Base-by-base conservation (phyloP, 2,113 vertebrate species). In the Poeciliopsis retropinna region DNA sequence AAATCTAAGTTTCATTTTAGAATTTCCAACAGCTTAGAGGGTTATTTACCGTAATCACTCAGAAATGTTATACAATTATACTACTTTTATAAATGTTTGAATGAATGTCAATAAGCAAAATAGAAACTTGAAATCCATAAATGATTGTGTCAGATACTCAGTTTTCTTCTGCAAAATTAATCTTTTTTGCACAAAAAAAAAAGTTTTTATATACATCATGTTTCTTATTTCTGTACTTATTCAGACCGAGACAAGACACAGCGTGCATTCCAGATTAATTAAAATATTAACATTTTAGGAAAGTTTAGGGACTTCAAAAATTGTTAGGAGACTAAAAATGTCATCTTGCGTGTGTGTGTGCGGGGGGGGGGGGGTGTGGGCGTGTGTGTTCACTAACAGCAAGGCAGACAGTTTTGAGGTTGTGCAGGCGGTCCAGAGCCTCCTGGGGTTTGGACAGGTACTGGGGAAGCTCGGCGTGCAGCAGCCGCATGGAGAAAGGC, bases 381-480 rank as follows among this genome's bases (percentile, higher is more conserved):
- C 78, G 66, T 64, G 66, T 68, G 79, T 74, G 70, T 72, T 15
- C 64, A 87, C 91, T 93, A 92, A 98, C 98, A 94, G 95, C 90
- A 76, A 93, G n/a, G 78, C 97, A 99, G 92, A 97, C 90, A 7
- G 91, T 96, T 93, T 94, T 97, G 93, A 99, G 95, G n/a, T 73
- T 85, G 73, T 99, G 96, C 76, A 99, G 94, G 76, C 97, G 94
- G 91, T 99, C 97, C 87, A 99, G 95, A 11, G 97, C 95, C 82
- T 98, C 98, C 91, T 98, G 98, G 31, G 97, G 96, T 85, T 95
- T 96, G 72, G 95, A 95, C 73, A 98, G 88, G 88, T 99, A 98
- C 88, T 99, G 97, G 78, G 96, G 97, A 66, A 99, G 96, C 87
- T 99, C 98, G 0, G 98, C 97, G 25, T 99, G 96, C 68, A 99